Percentiles rank a stretch among this genome's conserved stretches.
Conservation (phyloP, 2,888 invertebrate species). For the Eremobia ochroleuca region DNA sequence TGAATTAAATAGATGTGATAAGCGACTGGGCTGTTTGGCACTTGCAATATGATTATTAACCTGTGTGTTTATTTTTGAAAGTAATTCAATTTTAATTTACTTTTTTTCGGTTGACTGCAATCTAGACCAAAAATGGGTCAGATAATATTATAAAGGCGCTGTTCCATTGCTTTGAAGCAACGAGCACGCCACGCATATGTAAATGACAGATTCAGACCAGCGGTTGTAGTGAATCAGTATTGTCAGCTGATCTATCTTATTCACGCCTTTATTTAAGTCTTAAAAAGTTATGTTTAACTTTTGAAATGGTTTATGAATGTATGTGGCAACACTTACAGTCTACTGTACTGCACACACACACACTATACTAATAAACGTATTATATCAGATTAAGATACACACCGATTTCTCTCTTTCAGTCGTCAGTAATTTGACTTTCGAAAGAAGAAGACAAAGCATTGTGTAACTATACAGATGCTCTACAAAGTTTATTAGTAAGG, state of each 20-base stretch:
- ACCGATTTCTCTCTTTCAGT: too few relatives aligned
- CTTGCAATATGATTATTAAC: conserved; percentile 46
- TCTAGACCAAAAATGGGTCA: neutral
- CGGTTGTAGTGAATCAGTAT: conserved; percentile 3
- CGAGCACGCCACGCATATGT: neutral
- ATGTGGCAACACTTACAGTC: neutral
- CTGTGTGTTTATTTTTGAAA: neutral
- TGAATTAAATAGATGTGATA: conserved; percentile 73
- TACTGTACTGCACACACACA: neutral
- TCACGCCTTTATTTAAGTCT: neutral
- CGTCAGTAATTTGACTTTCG: too few relatives aligned
- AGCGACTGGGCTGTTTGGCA: conserved; percentile 52
- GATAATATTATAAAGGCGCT: neutral
- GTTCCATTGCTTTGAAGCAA: neutral
- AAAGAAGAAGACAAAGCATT: too few relatives aligned
- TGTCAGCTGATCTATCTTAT: neutral
- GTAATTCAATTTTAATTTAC: conserved; percentile 4
- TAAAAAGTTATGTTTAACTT: neutral
- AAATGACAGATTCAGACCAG: neutral
- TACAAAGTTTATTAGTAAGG: too few relatives aligned
- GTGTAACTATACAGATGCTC: too few relatives aligned
- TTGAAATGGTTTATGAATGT: conserved; percentile 9
- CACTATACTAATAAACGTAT: too few relatives aligned
- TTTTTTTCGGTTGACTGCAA: conserved; percentile 2
- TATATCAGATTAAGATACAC: too few relatives aligned